A percentile compares a stretch with the other conserved stretches of the same genome.
These are phyloP conservation scores for Scolopax mira DNA, from an alignment of 2,113 vertebrate species.

Conservation along the genomic window DNA sequence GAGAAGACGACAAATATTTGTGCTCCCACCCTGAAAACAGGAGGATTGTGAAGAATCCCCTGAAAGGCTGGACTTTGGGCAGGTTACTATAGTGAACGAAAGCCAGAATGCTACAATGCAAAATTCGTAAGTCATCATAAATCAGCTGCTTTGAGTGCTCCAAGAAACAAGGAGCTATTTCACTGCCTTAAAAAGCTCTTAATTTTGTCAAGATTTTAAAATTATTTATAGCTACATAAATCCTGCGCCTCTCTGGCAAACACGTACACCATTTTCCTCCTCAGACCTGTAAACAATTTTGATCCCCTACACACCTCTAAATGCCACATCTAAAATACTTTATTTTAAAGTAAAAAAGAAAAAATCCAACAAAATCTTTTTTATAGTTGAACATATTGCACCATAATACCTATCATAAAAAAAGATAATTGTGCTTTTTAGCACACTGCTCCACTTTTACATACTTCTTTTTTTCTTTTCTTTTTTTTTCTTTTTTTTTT, in stretches of 20 bases:
- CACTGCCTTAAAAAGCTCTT: background rate
- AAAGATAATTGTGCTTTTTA: background rate
- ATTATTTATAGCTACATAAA: background rate
- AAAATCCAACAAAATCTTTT: background rate
- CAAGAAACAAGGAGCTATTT: background rate
- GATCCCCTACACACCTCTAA: background rate
- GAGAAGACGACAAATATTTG: background rate
- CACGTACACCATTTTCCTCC: rapidly evolving
- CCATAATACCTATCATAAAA: background rate
- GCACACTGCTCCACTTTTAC: background rate
- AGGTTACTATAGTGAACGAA: rapidly evolving
- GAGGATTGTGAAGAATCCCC: background rate
- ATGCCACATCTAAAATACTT: background rate
- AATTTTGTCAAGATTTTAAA: background rate
- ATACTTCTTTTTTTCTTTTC: no score
- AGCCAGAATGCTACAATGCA: background rate
- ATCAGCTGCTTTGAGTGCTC: background rate
- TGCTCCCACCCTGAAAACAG: no score
- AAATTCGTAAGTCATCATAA: background rate
- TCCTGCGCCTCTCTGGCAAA: background rate
- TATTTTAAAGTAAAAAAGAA: background rate
- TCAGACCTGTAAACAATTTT: background rate
- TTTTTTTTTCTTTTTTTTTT: background rate
- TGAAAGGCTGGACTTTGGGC: rapidly evolving
- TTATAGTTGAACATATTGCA: background rate